Base-by-base conservation (phyloP, 2,888 invertebrate genomes). In the Ormyrus nitidulus region DNA sequence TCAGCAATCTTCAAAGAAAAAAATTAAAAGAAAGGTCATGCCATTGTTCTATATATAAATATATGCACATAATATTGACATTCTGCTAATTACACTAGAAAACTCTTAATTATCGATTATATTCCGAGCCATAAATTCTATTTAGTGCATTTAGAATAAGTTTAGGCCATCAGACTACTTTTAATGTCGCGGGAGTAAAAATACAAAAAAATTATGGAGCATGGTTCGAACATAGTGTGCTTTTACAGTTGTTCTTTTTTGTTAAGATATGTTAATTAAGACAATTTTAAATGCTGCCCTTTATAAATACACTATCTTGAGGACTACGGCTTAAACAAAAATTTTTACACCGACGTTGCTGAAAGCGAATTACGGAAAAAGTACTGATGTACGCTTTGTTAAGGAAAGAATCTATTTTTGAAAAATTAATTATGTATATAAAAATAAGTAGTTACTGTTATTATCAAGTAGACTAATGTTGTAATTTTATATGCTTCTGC, bases 71-170 rank as follows among this genome's bases (percentile, higher is more conserved):
- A 54, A 71, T 66, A 56, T 44, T 58, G 66, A 77, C 76, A 68
- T 75, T 76, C 56, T 76, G 78, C 68, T 73, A 68, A 71, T 69
- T 61, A 74, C 70, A 61, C 58, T 77, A 77, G 53, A 80, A 71
- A 68, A 54, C 51, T 68, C 49, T 73, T 78, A 53, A 79, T 79
- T 79, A 79, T 76, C 74, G 56, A 79, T 81, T 79, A 69, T 81
- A 81, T 72, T 81, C 81, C 81, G 81, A 81, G 81, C 81, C 81
- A 81, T 66, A 66, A 81, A 76, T 79, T 81, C 62, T 76, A 69
- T 75, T 79, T 81, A 79, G 76, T 56, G 61, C 66, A 75, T 81
- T 81, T 79, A 71, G 74, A 61, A 75, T 81, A 75, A 78, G 54
- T 76, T 81, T 69, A 75, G 61, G 66, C 66, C 49, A 61, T 66